phyloP scores from a whole-genome alignment of 2,113 vertebrate species.

The Psephotus haematonotus region DNA sequence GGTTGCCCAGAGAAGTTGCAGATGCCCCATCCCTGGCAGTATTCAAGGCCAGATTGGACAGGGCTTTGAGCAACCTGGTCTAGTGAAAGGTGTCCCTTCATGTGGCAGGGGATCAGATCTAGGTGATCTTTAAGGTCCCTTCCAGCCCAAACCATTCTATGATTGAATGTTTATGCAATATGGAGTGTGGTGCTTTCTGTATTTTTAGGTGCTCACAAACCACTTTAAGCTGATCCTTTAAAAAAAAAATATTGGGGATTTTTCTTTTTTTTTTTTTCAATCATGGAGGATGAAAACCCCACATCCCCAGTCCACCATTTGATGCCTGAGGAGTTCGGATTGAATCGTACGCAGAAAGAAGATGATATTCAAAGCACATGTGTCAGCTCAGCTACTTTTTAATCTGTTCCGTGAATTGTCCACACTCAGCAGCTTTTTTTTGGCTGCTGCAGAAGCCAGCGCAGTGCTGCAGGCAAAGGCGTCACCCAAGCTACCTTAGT shows the following conservation, averaged over 20 bases:
- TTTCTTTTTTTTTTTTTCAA: neutral
- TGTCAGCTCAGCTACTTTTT: constrained; percentile 52
- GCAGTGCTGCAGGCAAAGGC: constrained; percentile 49
- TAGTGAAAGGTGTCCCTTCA: neutral
- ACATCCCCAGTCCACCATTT: neutral
- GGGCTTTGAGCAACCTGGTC: neutral
- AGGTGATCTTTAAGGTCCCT: neutral
- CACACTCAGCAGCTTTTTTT: constrained; percentile 64
- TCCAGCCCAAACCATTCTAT: neutral
- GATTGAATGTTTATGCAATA: neutral
- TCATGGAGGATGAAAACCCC: neutral
- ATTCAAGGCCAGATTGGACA: neutral
- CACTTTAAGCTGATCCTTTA: neutral
- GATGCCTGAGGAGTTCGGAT: neutral
- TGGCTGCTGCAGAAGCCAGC: constrained; percentile 35
- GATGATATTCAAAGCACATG: neutral
- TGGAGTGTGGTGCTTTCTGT: neutral
- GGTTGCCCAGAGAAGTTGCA: neutral
- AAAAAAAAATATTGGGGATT: neutral
- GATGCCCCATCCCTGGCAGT: neutral
- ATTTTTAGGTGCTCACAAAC: neutral
- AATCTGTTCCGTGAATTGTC: constrained; percentile 52
- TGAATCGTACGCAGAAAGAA: neutral
- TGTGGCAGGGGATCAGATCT: neutral
- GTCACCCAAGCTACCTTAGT: constrained; percentile 37